Base-by-base conservation (phyloP, 2,797 vertebrate species). In the Hemibagrus guttatus region DNA sequence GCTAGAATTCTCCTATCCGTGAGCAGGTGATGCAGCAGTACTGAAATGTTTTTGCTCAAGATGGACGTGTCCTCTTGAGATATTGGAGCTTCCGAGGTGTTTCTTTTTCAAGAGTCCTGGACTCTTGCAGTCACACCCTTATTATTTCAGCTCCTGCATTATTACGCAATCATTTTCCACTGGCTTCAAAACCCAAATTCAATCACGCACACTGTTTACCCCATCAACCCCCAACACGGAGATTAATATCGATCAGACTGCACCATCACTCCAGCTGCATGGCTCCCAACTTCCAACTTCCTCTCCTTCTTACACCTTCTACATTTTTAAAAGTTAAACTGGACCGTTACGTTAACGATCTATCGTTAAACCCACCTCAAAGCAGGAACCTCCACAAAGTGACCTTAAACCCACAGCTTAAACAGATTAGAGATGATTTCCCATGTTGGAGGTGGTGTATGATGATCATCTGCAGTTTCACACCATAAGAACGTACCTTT, bases 401-500 rank as follows among this genome's bases (percentile, higher is more conserved):
- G 4, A 42, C 3, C 17, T 9, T 21, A 83, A 39, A 23, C 64
- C 46, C 39, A 12, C 12, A 21, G 1, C 9, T 9, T 66, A 52
- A 83, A 3, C 16, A 66, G 42, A 49, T 52, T 66, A 66, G 3
- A 21, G 12, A 52, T 58, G 1, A 58, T 54, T 31, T 56, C 52
- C 42, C 46, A 28, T 13, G 1, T 42, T 61, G 21, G 8, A 81
- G 4, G 6, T 42, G 19, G 6, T 46, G 19, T 26, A 63, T n/a
- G 52, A 19, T 58, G 28, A 23, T 35, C 1, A 1, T 23, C 46
- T 13, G 56, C 9, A 14, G 31, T 39, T 12, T 35, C 8, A 1
- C n/a, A 28, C 26, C 31, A 61, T 61, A n/a, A 61, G 14, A 49
- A 68, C 92, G 93, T 96, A 99, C 98, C 98, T 99, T 97, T 97